Evolutionary conservation across 2,113 vertebrate species (phyloP), one percentile per base, ranked within the genome.

Genomic region (Thunnus thynnus): DNA sequence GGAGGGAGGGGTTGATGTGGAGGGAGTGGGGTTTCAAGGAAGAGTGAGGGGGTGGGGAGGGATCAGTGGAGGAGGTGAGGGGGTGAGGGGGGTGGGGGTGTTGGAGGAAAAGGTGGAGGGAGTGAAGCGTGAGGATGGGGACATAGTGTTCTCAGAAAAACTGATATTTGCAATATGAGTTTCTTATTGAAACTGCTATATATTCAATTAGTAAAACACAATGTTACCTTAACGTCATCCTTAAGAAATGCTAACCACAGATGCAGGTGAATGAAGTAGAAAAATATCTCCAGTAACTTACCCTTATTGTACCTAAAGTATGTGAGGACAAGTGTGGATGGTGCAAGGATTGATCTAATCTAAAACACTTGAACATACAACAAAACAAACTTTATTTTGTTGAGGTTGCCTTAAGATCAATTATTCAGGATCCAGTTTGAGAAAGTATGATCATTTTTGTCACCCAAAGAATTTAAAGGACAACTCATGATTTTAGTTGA

Each of bases 41-140:
- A 27, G 76, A 56, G 79, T 72, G 64, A 79, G 41, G 76, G 67
- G 72, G 60, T 27, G 68, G 79, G 76, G 72, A 14, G 66, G 78
- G 68, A 44, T 0, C 13, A 76, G 83, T 78, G 70, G 47, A 72
- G 81, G 71, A 51, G 13, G 73, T 64, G 72, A n/a, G 46, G 9
- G 20, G n/a, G 18, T 55, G 51, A 14, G 30, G 51, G n/a, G 46
- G 51, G 51, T 22, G 51, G 51, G 71, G 71, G 67, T 65, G 76
- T 36, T 57, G 80, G 72, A 73, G 55, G 72, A 86, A 76, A 88
- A 81, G 54, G 76, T 76, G 80, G 56, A 89, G 73, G 84, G 66
- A 73, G 88, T 86, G 80, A 88, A 81, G 82, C 16, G 72, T 91
- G 88, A 91, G 65, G 87, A 79, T 44, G 69, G 47, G 67, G 62